A percentile compares a stretch with the other conserved stretches of the same genome.
phyloP scores from a whole-genome alignment of 2,113 vertebrate genomes.

The Chloroceryle aenea region DNA sequence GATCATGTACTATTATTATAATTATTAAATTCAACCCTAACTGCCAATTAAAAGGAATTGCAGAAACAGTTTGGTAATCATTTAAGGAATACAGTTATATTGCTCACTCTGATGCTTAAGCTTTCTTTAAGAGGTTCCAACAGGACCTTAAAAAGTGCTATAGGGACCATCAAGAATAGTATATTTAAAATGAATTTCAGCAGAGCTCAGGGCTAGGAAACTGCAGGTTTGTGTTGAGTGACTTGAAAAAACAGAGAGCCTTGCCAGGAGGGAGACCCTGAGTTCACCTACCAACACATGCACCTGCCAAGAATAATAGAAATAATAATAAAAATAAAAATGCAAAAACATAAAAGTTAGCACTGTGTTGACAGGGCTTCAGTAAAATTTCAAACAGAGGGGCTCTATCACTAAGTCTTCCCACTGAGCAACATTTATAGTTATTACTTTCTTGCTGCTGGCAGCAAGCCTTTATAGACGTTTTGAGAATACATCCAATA shows the following conservation, averaged over 20 bases:
- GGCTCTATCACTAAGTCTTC: conserved; percentile 57
- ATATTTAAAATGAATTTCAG: background rate
- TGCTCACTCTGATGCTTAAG: background rate
- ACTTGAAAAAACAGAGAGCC: background rate
- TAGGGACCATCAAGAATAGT: background rate
- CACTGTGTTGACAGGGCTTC: conserved; percentile 34
- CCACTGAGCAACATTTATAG: conserved; percentile 76
- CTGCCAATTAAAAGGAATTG: background rate
- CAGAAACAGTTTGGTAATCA: background rate
- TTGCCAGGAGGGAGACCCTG: conserved; percentile 16
- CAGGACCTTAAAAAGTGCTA: background rate
- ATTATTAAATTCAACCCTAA: background rate
- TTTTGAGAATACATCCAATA: conserved; percentile 86
- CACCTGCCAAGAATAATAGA: conserved; percentile 57
- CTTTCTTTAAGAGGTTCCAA: background rate
- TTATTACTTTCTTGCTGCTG: conserved; percentile 80
- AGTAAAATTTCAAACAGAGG: conserved; percentile 55
- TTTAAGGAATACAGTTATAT: conserved; percentile 16
- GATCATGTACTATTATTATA: background rate
- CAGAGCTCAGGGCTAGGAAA: background rate
- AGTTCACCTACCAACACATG: conserved; percentile 1
- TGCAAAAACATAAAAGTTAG: conserved; percentile 28
- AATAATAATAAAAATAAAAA: conserved; percentile 58
- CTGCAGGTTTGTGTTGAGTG: background rate
- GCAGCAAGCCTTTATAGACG: conserved; percentile 77